Evolutionary conservation across 2,888 invertebrate species (phyloP), one percentile per base, ranked within the genome.

Genomic region (Dynastes maya): DNA sequence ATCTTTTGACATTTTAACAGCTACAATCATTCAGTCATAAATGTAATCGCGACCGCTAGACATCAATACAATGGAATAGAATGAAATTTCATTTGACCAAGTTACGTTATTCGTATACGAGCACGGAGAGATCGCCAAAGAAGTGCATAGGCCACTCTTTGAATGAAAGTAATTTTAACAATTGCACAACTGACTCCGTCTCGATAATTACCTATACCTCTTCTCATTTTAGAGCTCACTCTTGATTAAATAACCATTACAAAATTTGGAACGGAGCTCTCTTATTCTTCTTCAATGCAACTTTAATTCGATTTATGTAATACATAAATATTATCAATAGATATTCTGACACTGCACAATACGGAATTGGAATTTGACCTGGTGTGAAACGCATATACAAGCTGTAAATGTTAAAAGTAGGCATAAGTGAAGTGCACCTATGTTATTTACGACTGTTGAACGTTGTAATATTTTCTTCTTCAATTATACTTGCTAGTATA

Each of bases 161-260:
- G 37, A 72, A 22, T 58, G 72, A 72, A 72, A 74, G 72, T 63
- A 74, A 74, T 61, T 72, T 72, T 61, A 72, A 27, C 72, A 72
- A 58, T 72, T 74, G 45, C 72, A 55, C 61, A 74, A 74, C 72
- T 61, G 27, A 13, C 61, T 27, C 61, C 45, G 40, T 45, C 68
- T 51, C 49, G 61, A 63, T 74, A 74, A 74, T 61, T 74, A 45
- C 61, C 61, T 74, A 16, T 61, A 61, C 61, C 40, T 63, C 29
- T 61, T 74, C 72, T 61, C 72, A 74, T 61, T 74, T 74, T 74
- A 74, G 63, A 63, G 61, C 61, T 45, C 16, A 61, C 72, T 74
- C 63, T 61, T 61, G 72, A 45, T 74, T 74, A 61, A 74, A 74
- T 74, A 74, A 74, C 27, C 13, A 16, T 74, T 74, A 29, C 72